phyloP scores from a whole-genome alignment of 2,113 vertebrate species.

The Phrynosoma platyrhinos region DNA sequence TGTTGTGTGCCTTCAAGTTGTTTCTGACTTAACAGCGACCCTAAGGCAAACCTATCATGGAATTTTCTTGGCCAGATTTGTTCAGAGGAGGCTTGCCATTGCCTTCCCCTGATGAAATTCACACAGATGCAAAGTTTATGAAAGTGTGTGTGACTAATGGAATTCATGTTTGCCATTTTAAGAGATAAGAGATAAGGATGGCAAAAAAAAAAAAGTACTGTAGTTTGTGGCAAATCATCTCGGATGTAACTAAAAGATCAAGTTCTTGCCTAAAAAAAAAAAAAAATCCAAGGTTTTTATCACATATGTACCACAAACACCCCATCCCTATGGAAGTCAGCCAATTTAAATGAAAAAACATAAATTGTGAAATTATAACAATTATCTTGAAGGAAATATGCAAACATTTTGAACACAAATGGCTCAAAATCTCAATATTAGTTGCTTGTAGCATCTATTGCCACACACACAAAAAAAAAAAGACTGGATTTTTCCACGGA shows the following conservation, averaged over 20 bases:
- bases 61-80: no score
- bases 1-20: no score
- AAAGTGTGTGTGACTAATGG: neutral
- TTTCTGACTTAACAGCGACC: no score
- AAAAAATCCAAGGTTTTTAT: no score
- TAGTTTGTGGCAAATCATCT: neutral
- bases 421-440: neutral
- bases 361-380: neutral
- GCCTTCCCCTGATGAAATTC: neutral
- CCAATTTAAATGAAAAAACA: neutral
- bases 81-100: no score
- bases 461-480: constrained; percentile 5
- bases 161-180: neutral
- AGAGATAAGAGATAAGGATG: neutral
- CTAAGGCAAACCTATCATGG: no score
- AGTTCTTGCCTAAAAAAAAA: neutral
- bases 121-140: neutral
- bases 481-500: neutral
- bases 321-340: neutral
- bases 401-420: constrained; percentile 4
- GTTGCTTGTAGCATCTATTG: neutral
- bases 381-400: neutral
- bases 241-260: constrained; percentile 16
- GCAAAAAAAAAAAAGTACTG: no score
- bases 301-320: neutral